Base-by-base conservation (phyloP, 2,797 vertebrate species). In the Ceyx erithaca region DNA sequence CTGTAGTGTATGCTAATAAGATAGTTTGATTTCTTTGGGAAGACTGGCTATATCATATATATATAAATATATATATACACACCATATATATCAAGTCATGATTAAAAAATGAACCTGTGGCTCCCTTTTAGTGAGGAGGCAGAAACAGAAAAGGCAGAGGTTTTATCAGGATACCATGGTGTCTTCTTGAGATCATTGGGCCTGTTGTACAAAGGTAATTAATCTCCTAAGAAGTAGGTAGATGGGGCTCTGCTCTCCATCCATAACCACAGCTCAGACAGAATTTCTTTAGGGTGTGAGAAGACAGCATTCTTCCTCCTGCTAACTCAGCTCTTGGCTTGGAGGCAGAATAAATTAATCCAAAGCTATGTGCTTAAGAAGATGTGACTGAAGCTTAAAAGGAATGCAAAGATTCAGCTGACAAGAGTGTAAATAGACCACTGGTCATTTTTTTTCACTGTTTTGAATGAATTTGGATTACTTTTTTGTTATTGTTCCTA, bases 321-420 rank as follows among this genome's bases (percentile, higher is more conserved):
- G 84, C 67, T 89, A 92, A 75, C 68, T 93, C 89, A 94, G 80
- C 66, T 91, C 55, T 93, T 95, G 93, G 81, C 81, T 87, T 63
- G n/a, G 41, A 90, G 46, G 80, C 81, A 94, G 90, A 94, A 90
- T 46, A 87, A 93, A 85, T 89, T 82, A 89, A 85, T 92, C 93
- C 40, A 3, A 80, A 89, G 52, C 58, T 89, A 86, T 84, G 79
- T 81, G 26, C 41, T 87, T 85, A 72, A 52, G 79, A 96, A 76
- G 87, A 93, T 70, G n/a, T 85, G 69, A 72, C 89, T 76, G 58
- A 80, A 72, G 63, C 37, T 76, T 75, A 48, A 49, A 80, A 93
- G 12, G 63, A 95, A 92, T 76, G 55, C 9, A 87, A 80, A 92
- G 85, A 83, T 94, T 85, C 76, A 95, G 84, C 95, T 93, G 90